Conservation (phyloP, 2,888 invertebrate species). For the Polietes domitor region DNA sequence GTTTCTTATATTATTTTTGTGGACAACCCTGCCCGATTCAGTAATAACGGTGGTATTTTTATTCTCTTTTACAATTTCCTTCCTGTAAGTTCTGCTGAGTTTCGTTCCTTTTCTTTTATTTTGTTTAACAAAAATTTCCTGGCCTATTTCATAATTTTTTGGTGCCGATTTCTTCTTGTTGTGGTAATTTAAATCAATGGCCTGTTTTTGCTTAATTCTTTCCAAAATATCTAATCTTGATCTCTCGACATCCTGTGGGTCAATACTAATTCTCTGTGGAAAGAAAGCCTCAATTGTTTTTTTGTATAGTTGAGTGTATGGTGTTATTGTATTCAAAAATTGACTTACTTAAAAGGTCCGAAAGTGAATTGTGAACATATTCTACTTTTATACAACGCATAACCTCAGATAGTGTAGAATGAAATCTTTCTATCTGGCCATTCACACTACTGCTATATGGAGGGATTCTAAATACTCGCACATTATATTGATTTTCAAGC, state of each 20-base stretch:
- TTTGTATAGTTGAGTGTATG: constrained; percentile 2
- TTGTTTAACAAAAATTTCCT: too few relatives aligned
- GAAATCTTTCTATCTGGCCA: constrained; percentile 44
- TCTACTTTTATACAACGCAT: constrained; percentile 13
- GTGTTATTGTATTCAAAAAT: constrained; percentile 33
- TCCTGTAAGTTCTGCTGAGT: too few relatives aligned
- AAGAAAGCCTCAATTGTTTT: constrained; percentile 41
- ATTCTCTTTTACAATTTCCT: too few relatives aligned
- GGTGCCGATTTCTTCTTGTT: too few relatives aligned
- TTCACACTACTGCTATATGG: constrained; percentile 41
- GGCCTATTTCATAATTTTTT: too few relatives aligned
- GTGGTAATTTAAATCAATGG: too few relatives aligned
- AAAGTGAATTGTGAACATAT: neutral
- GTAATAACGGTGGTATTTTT: too few relatives aligned
- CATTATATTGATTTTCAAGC: constrained; percentile 36
- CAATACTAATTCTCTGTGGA: constrained; percentile 17
- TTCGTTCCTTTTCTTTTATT: too few relatives aligned
- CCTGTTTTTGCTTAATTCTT: too few relatives aligned
- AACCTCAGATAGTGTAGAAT: constrained; percentile 23
- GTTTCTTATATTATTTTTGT: too few relatives aligned
- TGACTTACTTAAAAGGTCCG: constrained; percentile 10
- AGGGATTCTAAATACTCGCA: constrained; percentile 37
- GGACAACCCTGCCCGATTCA: too few relatives aligned
- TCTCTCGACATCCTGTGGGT: constrained; percentile 29
- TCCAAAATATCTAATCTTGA: too few relatives aligned